Conservation (phyloP, 2,888 invertebrate species). For the Tipula helvola region DNA sequence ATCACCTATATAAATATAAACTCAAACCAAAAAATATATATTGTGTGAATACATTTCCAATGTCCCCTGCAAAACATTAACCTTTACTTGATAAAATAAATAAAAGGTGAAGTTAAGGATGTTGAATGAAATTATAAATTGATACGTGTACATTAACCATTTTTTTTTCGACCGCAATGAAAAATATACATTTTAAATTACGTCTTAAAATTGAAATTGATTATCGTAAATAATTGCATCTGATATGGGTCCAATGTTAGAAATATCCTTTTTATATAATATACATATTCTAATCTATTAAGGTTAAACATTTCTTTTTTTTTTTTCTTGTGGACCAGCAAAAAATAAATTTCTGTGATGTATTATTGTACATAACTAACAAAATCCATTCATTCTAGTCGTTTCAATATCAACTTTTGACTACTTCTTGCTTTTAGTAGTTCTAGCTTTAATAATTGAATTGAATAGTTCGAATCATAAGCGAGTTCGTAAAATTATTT, state of each 20-base stretch:
- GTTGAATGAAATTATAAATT: background rate
- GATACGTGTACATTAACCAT: background rate
- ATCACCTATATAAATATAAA: background rate
- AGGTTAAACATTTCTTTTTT: background rate
- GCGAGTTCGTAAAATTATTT: too few relatives aligned
- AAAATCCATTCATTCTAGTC: too few relatives aligned
- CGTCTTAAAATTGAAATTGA: background rate
- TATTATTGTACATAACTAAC: too few relatives aligned
- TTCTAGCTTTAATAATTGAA: too few relatives aligned
- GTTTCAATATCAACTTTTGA: too few relatives aligned
- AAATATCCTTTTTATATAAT: background rate
- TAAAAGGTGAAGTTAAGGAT: background rate
- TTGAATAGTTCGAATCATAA: too few relatives aligned
- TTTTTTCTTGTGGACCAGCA: background rate
- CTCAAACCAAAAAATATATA: too few relatives aligned
- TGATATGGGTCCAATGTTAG: background rate
- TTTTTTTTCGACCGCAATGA: background rate
- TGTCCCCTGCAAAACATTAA: background rate
- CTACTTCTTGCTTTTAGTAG: too few relatives aligned
- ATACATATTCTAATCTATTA: background rate
- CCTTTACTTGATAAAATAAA: background rate
- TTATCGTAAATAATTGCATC: background rate
- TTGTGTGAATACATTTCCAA: too few relatives aligned
- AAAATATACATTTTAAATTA: background rate
- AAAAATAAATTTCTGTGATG: too few relatives aligned